Base-by-base conservation (phyloP, 2,797 vertebrate genomes). In the Pangasius larnaudii region DNA sequence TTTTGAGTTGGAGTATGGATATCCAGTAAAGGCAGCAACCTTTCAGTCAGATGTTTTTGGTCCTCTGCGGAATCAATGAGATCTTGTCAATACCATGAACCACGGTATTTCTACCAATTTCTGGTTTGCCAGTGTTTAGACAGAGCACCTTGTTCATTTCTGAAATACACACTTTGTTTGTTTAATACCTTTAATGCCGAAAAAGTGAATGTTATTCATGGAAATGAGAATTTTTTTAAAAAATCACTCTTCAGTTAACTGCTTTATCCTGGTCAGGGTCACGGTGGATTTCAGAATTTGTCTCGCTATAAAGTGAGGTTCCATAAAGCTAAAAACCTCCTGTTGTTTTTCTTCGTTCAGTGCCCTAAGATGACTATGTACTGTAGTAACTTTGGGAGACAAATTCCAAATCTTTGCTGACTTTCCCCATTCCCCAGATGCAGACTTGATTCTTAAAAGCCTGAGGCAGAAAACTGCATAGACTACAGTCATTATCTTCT, bases 381-480 rank as follows among this genome's bases (percentile, higher is more conserved):
- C 74, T 69, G n/a, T 67, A 82, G 36, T 87, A 24, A 69, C 33
- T 56, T 30, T 51, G 71, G 74, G 75, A 63, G 85, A 90, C 36
- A 78, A 46, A 42, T n/a, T 30, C 67, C 79, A 82, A 46, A 56
- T 49, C 84, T 84, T 84, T 65, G 4, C 22, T 75, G 16, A 86
- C 33, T 61, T 75, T 67, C 78, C 67, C 49, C 4, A 46, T 86
- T 72, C 11, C 19, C 84, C 3, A 30, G 79, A 85, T 88, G 59
- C 86, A 53, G 78, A 89, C 61, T 89, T 24, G 36, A 77, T 83
- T 83, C 46, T 49, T 56, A 59, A 88, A 78, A 59, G 81, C 90
- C 82, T 39, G 79, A 87, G 85, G 91, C 67, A 46, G 81, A 74
- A 86, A 49, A 36, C 49, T 19, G 86, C 75, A 36, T 85, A 77